phyloP scores from a whole-genome alignment of 2,888 invertebrate species.

The Alviniconcha strummeri region DNA sequence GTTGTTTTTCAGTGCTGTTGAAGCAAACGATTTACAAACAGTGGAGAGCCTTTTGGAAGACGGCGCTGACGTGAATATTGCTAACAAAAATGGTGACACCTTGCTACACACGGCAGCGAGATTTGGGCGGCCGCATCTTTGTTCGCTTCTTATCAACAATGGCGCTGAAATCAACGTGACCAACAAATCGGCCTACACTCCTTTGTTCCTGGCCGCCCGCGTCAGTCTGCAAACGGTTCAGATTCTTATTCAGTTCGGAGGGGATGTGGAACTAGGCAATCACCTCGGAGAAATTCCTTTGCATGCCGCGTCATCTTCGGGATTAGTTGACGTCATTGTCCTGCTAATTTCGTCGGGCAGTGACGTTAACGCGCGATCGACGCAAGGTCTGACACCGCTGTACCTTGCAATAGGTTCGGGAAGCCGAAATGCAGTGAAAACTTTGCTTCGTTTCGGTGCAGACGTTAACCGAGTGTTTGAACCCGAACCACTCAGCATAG shows the following conservation, averaged over 20 bases:
- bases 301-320: constrained; percentile 25
- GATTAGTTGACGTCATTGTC: constrained; percentile 22
- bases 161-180: constrained; percentile 35
- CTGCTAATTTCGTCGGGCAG: constrained; percentile 17
- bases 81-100: constrained; percentile 28
- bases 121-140: constrained; percentile 30
- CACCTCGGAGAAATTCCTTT: constrained; percentile 14
- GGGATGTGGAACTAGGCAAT: not conserved
- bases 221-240: not conserved
- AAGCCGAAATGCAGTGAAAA: constrained; percentile 1
- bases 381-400: constrained; percentile 17
- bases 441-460: constrained; percentile 14
- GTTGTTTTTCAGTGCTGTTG: constrained; percentile 10
- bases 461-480: constrained; percentile 6
- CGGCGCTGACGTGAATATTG: constrained; percentile 30
- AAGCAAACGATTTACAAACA: not conserved
- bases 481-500: not conserved
- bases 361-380: constrained; percentile 23
- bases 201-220: constrained; percentile 23
- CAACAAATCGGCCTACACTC: constrained; percentile 1
- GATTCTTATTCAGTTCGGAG: constrained; percentile 13
- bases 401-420: constrained; percentile 10
- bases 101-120: constrained; percentile 33
- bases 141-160: constrained; percentile 18
- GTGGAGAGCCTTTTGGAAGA: constrained; percentile 18